Evolutionary conservation across 2,888 invertebrate genomes (phyloP).

Genomic region (Apodemia mormo): DNA sequence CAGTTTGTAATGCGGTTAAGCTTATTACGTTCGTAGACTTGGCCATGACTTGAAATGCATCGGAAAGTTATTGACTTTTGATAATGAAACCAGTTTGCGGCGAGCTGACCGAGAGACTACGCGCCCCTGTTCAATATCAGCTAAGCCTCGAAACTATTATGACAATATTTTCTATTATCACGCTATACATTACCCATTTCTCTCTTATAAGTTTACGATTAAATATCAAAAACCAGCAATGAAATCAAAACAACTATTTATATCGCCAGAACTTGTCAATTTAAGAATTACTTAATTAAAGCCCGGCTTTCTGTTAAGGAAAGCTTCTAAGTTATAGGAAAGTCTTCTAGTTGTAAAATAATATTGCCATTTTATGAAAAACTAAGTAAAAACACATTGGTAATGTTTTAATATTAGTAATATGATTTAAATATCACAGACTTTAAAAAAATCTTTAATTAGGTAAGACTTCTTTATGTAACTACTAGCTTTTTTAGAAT

Average conservation of each 20-base stretch:
- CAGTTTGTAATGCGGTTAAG: slow-evolving; percentile 43
- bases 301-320: slow-evolving; percentile 58
- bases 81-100: slow-evolving; percentile 79
- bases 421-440: neutral
- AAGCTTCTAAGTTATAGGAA: slow-evolving; percentile 43
- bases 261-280: neutral
- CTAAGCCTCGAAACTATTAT: slow-evolving; percentile 47
- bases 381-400: slow-evolving; percentile 22
- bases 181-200: slow-evolving; percentile 54
- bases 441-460: too few species aligned
- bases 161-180: slow-evolving; percentile 42
- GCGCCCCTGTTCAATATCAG: slow-evolving; percentile 75
- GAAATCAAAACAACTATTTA: slow-evolving; percentile 38
- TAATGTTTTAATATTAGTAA: neutral
- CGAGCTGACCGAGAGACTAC: slow-evolving; percentile 70
- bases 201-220: slow-evolving; percentile 29
- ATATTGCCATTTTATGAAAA: slow-evolving; percentile 29
- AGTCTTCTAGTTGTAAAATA: slow-evolving; percentile 27
- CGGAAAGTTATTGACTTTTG: slow-evolving; percentile 82
- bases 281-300: slow-evolving; percentile 41
- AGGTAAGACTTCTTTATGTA: too few species aligned
- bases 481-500: too few species aligned
- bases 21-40: slow-evolving; percentile 61
- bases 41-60: slow-evolving; percentile 78
- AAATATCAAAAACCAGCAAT: slow-evolving; percentile 46